Percentiles rank a stretch among this genome's conserved stretches.
Conservation (phyloP, 1,140 invertebrate genomes). For the Epicauta chinensis region DNA sequence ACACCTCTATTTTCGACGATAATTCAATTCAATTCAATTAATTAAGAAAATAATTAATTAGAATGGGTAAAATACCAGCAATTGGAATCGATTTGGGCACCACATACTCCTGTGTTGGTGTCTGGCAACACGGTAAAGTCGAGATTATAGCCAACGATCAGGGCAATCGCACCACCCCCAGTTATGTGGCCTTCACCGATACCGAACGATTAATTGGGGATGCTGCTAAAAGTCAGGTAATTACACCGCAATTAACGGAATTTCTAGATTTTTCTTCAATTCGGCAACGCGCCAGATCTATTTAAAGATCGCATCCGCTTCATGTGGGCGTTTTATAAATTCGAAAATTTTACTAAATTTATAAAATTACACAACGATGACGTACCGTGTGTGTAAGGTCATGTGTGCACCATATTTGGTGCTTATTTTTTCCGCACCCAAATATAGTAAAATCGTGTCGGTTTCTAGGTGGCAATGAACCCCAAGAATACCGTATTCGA, state of each 20-base stretch:
- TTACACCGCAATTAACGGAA: conserved; percentile 1
- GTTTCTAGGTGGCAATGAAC: conserved; percentile 51
- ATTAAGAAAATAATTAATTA: conserved; percentile 2
- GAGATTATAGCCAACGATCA: conserved; percentile 87
- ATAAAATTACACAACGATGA: too few relatives aligned
- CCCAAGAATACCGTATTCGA: conserved; percentile 83
- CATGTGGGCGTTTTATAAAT: too few relatives aligned
- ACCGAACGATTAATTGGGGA: conserved; percentile 94
- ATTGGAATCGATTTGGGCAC: conserved; percentile 86
- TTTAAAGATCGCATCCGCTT: too few relatives aligned
- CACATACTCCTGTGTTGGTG: conserved; percentile 83
- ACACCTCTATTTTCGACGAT: too few relatives aligned
- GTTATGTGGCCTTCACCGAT: conserved; percentile 95
- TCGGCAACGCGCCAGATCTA: too few relatives aligned
- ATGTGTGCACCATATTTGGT: too few relatives aligned
- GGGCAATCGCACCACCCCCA: conserved; percentile 96
- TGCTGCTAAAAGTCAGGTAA: conserved; percentile 91
- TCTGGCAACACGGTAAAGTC: conserved; percentile 87
- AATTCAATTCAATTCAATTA: neutral
- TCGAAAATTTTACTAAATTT: too few relatives aligned
- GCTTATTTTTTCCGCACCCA: neutral
- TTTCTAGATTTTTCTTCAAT: too few relatives aligned
- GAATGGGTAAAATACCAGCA: conserved; percentile 73
- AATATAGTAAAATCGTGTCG: neutral
- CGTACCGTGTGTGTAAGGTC: too few relatives aligned